phyloP scores from a whole-genome alignment of 2,113 vertebrate species.

The Actenoides hombroni region DNA sequence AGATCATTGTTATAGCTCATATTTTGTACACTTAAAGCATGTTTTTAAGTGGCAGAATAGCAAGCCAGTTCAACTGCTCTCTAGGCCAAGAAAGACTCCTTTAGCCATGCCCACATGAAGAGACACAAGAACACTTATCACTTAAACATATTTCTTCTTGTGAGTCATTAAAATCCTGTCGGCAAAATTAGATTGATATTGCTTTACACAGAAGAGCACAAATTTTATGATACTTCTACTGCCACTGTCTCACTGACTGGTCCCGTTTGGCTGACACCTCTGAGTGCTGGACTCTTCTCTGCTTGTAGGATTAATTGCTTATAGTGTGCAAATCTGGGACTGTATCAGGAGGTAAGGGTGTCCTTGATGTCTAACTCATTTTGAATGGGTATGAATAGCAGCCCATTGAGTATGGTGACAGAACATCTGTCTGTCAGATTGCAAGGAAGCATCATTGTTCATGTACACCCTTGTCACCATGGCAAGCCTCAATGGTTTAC shows the following conservation, averaged over 20 bases:
- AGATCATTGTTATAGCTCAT: not conserved
- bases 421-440: not conserved
- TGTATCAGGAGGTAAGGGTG: not conserved
- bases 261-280: not conserved
- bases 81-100: not conserved
- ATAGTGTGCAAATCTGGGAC: not conserved
- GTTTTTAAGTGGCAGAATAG: not conserved
- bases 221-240: not conserved
- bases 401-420: rapidly evolving
- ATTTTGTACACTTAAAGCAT: not conserved
- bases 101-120: not conserved
- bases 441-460: not conserved
- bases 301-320: not conserved
- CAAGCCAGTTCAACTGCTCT: not conserved
- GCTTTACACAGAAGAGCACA: not conserved
- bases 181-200: not conserved
- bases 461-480: not conserved
- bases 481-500: not conserved
- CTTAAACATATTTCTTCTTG: not conserved
- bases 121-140: not conserved
- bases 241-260: not conserved
- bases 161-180: not conserved
- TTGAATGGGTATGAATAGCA: not conserved
- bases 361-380: not conserved
- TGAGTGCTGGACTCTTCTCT: not conserved